Percentiles rank a stretch among this genome's conserved stretches.
phyloP scores from a whole-genome alignment of 2,113 vertebrate genomes.

The Archocentrus centrarchus region DNA sequence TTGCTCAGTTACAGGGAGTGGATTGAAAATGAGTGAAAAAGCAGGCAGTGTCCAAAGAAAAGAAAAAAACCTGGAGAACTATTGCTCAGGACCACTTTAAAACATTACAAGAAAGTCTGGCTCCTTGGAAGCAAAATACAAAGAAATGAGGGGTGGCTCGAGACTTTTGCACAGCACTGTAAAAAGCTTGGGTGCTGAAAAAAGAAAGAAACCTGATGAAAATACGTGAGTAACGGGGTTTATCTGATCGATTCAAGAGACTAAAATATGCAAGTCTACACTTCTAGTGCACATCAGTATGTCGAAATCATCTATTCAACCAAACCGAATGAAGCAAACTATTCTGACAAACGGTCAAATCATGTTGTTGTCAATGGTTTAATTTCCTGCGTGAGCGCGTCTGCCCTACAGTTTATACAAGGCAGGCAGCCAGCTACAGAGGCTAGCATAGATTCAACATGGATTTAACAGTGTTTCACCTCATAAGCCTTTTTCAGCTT shows the following conservation, averaged over 20 bases:
- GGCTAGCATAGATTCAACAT: slow-evolving; percentile 70
- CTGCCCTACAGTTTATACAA: slow-evolving; percentile 39
- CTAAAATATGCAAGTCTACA: background rate
- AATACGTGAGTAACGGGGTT: background rate
- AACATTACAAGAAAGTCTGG: background rate
- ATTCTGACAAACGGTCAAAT: slow-evolving; percentile 39
- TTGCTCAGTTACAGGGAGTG: background rate
- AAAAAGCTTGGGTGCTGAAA: background rate
- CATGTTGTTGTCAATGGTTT: slow-evolving; percentile 65
- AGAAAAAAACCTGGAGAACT: too few species aligned
- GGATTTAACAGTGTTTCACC: slow-evolving; percentile 73
- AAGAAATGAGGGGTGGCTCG: background rate
- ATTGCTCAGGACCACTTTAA: background rate
- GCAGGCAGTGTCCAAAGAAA: background rate
- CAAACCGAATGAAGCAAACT: slow-evolving; percentile 22
- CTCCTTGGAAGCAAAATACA: background rate
- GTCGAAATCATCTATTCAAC: slow-evolving; percentile 19
- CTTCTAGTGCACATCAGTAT: slow-evolving; percentile 4
- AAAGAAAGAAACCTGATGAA: background rate
- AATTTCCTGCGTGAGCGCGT: slow-evolving; percentile 64
- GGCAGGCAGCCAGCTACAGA: slow-evolving; percentile 64
- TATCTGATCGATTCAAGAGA: slow-evolving; percentile 24
- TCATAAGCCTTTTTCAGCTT: slow-evolving; percentile 71
- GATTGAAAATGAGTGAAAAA: background rate
- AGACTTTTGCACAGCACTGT: background rate